phyloP scores from a whole-genome alignment of 2,888 invertebrate genomes.

The Drosophila suboccidentalis region DNA sequence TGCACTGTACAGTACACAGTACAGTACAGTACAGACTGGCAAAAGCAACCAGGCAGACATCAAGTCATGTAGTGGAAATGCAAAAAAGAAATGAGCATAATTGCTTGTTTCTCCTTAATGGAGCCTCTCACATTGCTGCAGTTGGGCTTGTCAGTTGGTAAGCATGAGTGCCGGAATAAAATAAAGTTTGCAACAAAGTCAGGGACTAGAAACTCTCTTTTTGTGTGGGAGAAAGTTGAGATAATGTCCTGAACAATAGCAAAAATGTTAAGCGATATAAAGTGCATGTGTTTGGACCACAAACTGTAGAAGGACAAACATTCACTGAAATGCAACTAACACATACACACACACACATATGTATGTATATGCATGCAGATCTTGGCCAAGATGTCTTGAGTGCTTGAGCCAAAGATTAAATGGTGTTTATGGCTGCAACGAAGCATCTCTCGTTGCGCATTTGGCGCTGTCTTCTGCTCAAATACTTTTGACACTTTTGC shows the following conservation, averaged over 20 bases:
- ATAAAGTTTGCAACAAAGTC: conserved; percentile 1
- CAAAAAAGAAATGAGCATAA: conserved; percentile 58
- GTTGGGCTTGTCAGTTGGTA: conserved; percentile 50
- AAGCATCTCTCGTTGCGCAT: conserved; percentile 40
- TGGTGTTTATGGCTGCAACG: conserved; percentile 74
- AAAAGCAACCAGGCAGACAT: conserved; percentile 16
- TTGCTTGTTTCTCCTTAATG: conserved; percentile 74
- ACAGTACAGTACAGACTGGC: conserved; percentile 6
- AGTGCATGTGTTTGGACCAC: conserved; percentile 42
- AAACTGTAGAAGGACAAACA: conserved; percentile 37
- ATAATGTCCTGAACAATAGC: conserved; percentile 59
- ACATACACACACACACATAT: background rate
- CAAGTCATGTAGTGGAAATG: conserved; percentile 15
- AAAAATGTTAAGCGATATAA: conserved; percentile 52
- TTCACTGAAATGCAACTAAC: conserved; percentile 21
- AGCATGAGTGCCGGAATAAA: conserved; percentile 13
- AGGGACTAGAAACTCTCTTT: background rate
- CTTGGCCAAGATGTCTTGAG: conserved; percentile 55
- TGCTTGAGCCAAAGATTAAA: conserved; percentile 80
- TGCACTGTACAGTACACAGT: conserved; percentile 17
- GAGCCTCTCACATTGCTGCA: conserved; percentile 50
- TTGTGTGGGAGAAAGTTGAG: conserved; percentile 22
- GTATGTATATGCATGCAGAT: conserved; percentile 1
- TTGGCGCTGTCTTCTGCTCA: conserved; percentile 36
- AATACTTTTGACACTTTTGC: conserved; percentile 76